These are phyloP conservation scores for Dicycla oo DNA, from an alignment of 2,888 invertebrate genomes.

Conservation along the genomic window DNA sequence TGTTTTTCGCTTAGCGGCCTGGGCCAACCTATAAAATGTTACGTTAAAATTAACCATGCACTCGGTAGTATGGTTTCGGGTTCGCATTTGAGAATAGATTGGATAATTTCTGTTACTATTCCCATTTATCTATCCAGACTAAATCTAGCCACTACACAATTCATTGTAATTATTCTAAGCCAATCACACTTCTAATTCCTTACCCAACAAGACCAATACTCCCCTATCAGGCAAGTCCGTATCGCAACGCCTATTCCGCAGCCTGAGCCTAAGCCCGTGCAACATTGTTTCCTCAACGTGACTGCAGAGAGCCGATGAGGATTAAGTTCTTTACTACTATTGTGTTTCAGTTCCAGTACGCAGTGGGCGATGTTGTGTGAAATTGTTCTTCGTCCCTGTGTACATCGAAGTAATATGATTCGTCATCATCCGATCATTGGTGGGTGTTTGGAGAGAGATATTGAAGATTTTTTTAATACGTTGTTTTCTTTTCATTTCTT, in stretches of 20 bases:
- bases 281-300: slow-evolving; percentile 74
- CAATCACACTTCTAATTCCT: slow-evolving; percentile 21
- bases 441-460: slow-evolving; percentile 16
- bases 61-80: too few relatives aligned
- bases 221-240: slow-evolving; percentile 25
- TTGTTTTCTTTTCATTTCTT: neutral
- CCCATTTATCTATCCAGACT: neutral
- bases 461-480: neutral
- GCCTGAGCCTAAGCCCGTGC: slow-evolving; percentile 62
- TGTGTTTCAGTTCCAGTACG: slow-evolving; percentile 45
- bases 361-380: slow-evolving; percentile 56
- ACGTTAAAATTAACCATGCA: neutral
- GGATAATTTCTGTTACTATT: too few relatives aligned
- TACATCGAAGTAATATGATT: slow-evolving; percentile 31
- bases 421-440: slow-evolving; percentile 37
- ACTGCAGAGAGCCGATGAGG: slow-evolving; percentile 66
- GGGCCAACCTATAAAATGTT: too few relatives aligned
- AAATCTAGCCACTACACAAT: neutral
- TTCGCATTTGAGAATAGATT: neutral
- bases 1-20: too few relatives aligned
- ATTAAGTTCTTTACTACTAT: slow-evolving; percentile 68
- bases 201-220: slow-evolving; percentile 17
- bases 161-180: neutral
- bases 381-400: slow-evolving; percentile 45
- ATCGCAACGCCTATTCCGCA: slow-evolving; percentile 50